Base-by-base conservation (phyloP, 2,888 invertebrate species). In the Tinea semifulvella region DNA sequence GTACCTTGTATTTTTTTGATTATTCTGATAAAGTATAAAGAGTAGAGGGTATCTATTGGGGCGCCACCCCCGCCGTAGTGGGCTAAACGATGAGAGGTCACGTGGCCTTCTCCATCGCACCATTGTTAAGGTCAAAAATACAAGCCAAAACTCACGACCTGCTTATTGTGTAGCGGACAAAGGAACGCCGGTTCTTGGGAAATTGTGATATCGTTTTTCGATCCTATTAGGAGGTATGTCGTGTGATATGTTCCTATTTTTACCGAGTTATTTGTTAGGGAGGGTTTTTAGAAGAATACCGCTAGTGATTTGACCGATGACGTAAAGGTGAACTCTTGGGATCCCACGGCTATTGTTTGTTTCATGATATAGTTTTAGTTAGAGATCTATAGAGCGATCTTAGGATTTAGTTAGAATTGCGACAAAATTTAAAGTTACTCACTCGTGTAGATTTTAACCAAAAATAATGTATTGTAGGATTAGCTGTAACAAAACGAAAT, bases 61-160 rank as follows among this genome's bases (percentile, higher is more conserved):
- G 6, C 25, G 8, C 25, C 8, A 7, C 8, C 25, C n/a, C n/a
- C n/a, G n/a, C n/a, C 18, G 17, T 22, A 22, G 38, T 38, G 40
- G n/a, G 17, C 11, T 4, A 20, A 40, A 10, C 40, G 40, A 5
- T 22, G 22, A n/a, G 7, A 22, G 35, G 68, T 61, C 70, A 74
- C 77, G 77, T 76, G 77, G 58, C 74, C 51, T 50, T 47, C 57
- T 56, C 61, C 52, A 53, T 51, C 53, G 56, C 58, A 53, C 60
- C 55, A 62, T 68, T 69, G 68, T 71, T 63, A 63, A 63, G 66
- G 67, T 69, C 68, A 72, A 69, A n/a, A 75, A 73, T 72, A 72
- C 68, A 67, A 60, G 63, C 67, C 64, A 57, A 67, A 75, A 64
- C 65, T 65, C 70, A 68, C 67, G 67, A 26, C 22, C 42, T 17